phyloP scores from a whole-genome alignment of 2,888 invertebrate genomes.

The Rutpela maculata region DNA sequence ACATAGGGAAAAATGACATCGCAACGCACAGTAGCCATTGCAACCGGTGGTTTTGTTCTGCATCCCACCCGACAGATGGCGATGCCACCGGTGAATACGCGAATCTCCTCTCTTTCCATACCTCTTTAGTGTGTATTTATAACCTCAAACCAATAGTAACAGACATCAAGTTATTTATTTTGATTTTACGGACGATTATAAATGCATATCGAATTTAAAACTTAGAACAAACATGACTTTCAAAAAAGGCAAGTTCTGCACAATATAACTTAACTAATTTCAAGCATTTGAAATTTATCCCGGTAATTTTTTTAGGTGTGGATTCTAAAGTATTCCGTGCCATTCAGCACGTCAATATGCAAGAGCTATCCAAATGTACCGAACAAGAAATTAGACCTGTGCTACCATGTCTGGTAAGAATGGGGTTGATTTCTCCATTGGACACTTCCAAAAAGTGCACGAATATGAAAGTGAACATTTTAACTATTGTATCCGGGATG shows the following conservation, averaged over 20 bases:
- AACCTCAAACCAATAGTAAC: not conserved
- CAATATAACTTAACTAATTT: not conserved
- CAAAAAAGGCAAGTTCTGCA: constrained; percentile 50
- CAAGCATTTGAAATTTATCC: not conserved
- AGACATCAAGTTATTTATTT: not conserved
- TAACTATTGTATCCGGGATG: constrained; percentile 92
- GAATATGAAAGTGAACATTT: constrained; percentile 86
- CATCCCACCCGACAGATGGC: too few relatives aligned
- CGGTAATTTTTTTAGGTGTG: constrained; percentile 64
- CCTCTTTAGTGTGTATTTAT: too few relatives aligned
- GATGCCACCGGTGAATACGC: too few relatives aligned
- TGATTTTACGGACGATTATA: not conserved
- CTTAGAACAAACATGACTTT: constrained; percentile 54
- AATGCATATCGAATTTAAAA: not conserved
- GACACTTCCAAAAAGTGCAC: constrained; percentile 91
- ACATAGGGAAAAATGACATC: too few relatives aligned
- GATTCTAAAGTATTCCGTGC: constrained; percentile 85
- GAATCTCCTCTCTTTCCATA: too few relatives aligned
- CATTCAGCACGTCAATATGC: constrained; percentile 89
- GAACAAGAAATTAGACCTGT: constrained; percentile 91
- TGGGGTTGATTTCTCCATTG: constrained; percentile 92
- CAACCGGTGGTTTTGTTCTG: too few relatives aligned
- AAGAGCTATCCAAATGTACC: constrained; percentile 82
- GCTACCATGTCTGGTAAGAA: constrained; percentile 93
- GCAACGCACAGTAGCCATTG: too few relatives aligned